phyloP scores from a whole-genome alignment of 2,888 invertebrate species.

The Archips xylosteana region DNA sequence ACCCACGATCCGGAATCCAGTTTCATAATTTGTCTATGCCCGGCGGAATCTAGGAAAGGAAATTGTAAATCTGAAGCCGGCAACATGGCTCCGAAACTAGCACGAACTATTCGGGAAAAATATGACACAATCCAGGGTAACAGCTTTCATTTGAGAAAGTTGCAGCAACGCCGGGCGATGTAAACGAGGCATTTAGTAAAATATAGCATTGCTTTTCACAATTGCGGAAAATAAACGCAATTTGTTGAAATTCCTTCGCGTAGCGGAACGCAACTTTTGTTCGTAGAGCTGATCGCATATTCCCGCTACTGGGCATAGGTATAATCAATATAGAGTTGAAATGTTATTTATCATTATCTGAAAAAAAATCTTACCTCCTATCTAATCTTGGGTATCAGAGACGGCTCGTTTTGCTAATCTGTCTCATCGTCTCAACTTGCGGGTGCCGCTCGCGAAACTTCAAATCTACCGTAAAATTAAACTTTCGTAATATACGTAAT shows the following conservation, averaged over 20 bases:
- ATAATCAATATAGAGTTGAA: too few relatives aligned
- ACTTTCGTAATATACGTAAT: constrained; percentile 4
- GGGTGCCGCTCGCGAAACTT: constrained; percentile 4
- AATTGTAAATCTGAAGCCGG: constrained; percentile 48
- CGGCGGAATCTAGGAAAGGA: constrained; percentile 48
- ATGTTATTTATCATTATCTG: too few relatives aligned
- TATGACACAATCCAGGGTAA: constrained; percentile 23
- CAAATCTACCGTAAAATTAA: constrained; percentile 28
- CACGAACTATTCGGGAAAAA: constrained; percentile 27
- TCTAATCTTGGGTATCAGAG: background rate
- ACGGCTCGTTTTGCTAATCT: constrained; percentile 8
- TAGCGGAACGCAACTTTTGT: background rate
- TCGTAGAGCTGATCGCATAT: background rate
- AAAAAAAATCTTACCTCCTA: background rate
- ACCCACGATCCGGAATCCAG: constrained; percentile 52
- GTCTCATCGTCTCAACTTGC: constrained; percentile 3
- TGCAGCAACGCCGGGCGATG: constrained; percentile 12
- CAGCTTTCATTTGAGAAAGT: constrained; percentile 26
- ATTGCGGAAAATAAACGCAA: background rate
- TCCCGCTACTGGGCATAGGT: too few relatives aligned
- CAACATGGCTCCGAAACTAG: constrained; percentile 28
- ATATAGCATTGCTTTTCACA: constrained; percentile 16
- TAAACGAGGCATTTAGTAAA: background rate
- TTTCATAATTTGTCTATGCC: constrained; percentile 60
- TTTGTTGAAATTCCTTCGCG: background rate